Evolutionary conservation across 2,113 vertebrate genomes (phyloP), one percentile per base, ranked within the genome.

Genomic region (Nerophis ophidion): DNA sequence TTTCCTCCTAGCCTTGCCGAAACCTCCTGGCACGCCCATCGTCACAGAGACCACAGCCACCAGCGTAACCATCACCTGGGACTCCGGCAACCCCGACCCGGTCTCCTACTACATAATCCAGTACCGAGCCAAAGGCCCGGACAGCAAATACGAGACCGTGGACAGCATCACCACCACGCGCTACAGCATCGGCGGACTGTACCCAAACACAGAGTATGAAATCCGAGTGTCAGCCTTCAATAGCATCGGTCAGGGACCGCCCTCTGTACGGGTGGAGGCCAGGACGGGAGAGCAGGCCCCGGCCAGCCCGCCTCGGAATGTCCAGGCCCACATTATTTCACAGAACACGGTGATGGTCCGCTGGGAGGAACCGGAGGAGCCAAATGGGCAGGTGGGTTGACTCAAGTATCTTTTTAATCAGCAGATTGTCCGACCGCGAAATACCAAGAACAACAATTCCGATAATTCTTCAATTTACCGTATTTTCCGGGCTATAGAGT

Each of bases 31-130:
- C 16, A 95, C 91, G 0, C 97, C 97, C 0, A 82, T 98, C 14
- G 97, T 99, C 80, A 98, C 96, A 0, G 97, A 99, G 82, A 98
- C 95, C 52, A 99, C 97, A 0, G 94, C 97, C 10, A 99, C 96
- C 17, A 99, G 97, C 45, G 93, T 99, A 80, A 99, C 97, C 83
- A 92, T 99, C 87, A 98, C 97, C 17, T 99, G 97, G 97, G 97
- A 99, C 87, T 98, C 96, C 0, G 97, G 97, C 9, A 99, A 99
- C 44, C 95, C 96, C 0, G 97, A 99, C 80, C 95, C 95, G 0
- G 91, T 98, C 57, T 95, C 95, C 61, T 95, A 98, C 81, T 99
- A 98, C 52, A 94, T 98, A 68, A 98, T 99, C 45, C 95, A 98
- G 45, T 99, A 99, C 74, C 92, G 95, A 35, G 96, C 95, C 15